Base-by-base conservation (phyloP, 2,888 invertebrate genomes). In the Zele albiditarsus region DNA sequence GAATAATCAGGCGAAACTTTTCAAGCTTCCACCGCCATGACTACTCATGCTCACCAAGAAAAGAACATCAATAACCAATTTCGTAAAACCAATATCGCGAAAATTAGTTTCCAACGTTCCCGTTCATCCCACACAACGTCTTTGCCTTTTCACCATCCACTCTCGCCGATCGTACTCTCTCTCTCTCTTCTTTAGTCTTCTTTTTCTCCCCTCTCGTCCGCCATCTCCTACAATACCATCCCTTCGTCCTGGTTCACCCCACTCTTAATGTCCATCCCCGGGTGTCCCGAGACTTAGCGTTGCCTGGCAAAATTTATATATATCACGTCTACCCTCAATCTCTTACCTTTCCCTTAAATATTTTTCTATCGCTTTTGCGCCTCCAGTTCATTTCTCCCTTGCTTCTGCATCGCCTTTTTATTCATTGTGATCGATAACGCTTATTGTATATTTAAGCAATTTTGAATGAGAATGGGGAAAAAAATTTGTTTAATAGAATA, bases 21-120 rank as follows among this genome's bases (percentile, higher is more conserved):
- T 49, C 67, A 31, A 67, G 58, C 67, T 73, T 46, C 58, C 62
- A 38, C 46, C 60, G 58, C 42, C 60, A 67, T 73, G 67, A 73
- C 73, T 73, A 73, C 58, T 73, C 58, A 60, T 67, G 28, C 58
- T 38, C 28, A 23, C 28, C 58, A 70, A 68, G 81, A 82, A 84
- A 81, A 82, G 85, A 85, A 85, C 86, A 87, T 86, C 86, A 84
- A 87, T 87, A 87, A 87, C 84, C 86, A 86, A 87, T 87, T 87
- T 86, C 84, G 82, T 83, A 86, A 86, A 86, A 84, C 84, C 86
- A 86, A 87, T 87, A 87, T 86, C 84, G 84, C 83, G 85, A 87
- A 86, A 87, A 87, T 87, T 87, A 87, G 86, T 87, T 87, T 85
- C 81, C 80, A 62, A 74, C 73, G 62, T 74, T 49, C 68, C 73